A percentile compares a stretch with the other conserved stretches of the same genome.
phyloP scores from a whole-genome alignment of 2,888 invertebrate species.

The Coleophora deauratella region DNA sequence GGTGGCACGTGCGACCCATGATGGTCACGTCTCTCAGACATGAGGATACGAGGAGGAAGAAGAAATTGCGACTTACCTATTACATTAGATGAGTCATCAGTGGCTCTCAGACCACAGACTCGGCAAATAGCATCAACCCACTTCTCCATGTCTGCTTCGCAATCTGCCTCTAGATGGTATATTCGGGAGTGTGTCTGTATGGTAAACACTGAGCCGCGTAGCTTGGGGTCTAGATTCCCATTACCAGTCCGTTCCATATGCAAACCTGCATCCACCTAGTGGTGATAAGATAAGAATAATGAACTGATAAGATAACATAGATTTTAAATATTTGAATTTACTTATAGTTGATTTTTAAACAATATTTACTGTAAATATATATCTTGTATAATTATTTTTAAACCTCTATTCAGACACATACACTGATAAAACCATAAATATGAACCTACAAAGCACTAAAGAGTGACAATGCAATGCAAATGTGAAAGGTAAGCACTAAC shows the following conservation, averaged over 20 bases:
- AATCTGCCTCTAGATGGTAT: slow-evolving; percentile 94
- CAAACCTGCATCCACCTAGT: slow-evolving; percentile 87
- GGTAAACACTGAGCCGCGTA: slow-evolving; percentile 82
- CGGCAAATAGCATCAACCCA: slow-evolving; percentile 97
- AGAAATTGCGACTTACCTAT: slow-evolving; percentile 39
- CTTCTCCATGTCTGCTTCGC: slow-evolving; percentile 92
- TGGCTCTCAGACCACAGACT: slow-evolving; percentile 89
- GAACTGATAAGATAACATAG: too few relatives aligned
- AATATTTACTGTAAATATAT: too few relatives aligned
- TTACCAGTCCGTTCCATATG: slow-evolving; percentile 87
- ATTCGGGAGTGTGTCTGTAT: slow-evolving; percentile 91
- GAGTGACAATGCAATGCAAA: background rate
- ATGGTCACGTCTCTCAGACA: too few relatives aligned
- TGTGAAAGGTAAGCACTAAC: background rate
- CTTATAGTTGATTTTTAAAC: too few relatives aligned
- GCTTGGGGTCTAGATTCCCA: slow-evolving; percentile 79
- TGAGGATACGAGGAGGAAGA: too few relatives aligned
- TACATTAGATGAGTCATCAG: slow-evolving; percentile 67
- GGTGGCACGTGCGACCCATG: too few relatives aligned
- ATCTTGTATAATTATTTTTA: too few relatives aligned
- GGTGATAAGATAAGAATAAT: too few relatives aligned
- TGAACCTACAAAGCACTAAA: background rate
- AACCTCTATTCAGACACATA: too few relatives aligned
- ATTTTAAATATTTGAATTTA: too few relatives aligned
- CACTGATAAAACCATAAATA: slow-evolving; percentile 5